phyloP scores from a whole-genome alignment of 2,113 vertebrate genomes.

The Tinamus guttatus region DNA sequence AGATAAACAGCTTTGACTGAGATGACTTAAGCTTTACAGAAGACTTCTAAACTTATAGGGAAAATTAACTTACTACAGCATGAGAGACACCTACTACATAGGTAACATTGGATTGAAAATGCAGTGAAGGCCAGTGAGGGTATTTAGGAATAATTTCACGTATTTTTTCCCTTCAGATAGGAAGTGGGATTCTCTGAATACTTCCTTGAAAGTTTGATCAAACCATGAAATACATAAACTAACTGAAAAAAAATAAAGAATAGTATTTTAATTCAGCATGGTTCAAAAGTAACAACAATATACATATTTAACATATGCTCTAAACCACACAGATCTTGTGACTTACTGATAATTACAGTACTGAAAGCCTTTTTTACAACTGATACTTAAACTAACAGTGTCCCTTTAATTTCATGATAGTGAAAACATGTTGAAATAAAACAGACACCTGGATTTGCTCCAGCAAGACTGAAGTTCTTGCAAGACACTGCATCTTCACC shows the following conservation, averaged over 20 bases:
- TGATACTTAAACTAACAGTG: background rate
- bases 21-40: background rate
- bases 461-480: constrained; percentile 7
- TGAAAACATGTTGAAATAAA: constrained; percentile 61
- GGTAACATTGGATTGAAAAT: background rate
- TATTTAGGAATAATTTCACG: background rate
- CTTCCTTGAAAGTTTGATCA: background rate
- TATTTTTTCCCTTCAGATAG: background rate
- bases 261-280: background rate
- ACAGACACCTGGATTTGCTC: constrained; percentile 35
- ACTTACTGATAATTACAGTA: background rate
- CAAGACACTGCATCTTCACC: background rate
- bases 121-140: background rate
- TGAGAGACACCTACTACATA: background rate
- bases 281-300: background rate
- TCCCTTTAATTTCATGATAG: constrained; percentile 1
- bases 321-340: background rate
- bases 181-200: background rate
- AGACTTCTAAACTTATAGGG: background rate
- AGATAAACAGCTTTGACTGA: background rate
- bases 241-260: background rate
- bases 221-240: background rate
- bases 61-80: background rate
- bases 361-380: background rate
- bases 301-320: background rate